Conservation (phyloP, 2,113 vertebrate species). For the Dipodomys spectabilis region DNA sequence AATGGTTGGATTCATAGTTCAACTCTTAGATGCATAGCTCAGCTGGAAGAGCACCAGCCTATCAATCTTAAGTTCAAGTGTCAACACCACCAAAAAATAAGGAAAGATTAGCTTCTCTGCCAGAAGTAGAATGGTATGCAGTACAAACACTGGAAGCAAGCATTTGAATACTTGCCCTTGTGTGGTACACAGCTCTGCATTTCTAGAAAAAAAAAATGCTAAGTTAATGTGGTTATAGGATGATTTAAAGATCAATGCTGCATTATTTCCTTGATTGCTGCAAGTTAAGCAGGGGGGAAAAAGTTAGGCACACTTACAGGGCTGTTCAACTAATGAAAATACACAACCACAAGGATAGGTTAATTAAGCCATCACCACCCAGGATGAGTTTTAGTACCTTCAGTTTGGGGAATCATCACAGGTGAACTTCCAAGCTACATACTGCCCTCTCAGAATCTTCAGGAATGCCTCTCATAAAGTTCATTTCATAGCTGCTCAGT, state of each 20-base stretch:
- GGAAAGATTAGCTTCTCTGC: neutral
- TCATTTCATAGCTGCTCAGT: neutral
- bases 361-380: constrained; percentile 42
- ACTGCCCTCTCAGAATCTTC: constrained; percentile 18
- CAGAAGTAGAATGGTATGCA: neutral
- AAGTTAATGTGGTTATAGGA: neutral
- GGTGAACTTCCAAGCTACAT: neutral
- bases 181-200: neutral
- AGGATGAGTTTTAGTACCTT: constrained; percentile 54
- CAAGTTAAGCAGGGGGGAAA: neutral
- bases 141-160: neutral
- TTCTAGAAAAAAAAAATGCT: neutral
- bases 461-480: neutral
- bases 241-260: neutral
- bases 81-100: no score
- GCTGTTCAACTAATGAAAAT: constrained; percentile 3
- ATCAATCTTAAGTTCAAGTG: no score
- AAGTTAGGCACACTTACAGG: neutral
- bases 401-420: constrained; percentile 27
- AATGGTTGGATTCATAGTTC: no score
- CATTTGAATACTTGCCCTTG: neutral
- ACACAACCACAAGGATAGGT: neutral
- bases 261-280: neutral
- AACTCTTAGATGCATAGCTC: no score
- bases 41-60: no score